Evolutionary conservation across 1,140 invertebrate genomes (phyloP), one percentile per base, ranked within the genome.

Genomic region (Drosophila pachea): DNA sequence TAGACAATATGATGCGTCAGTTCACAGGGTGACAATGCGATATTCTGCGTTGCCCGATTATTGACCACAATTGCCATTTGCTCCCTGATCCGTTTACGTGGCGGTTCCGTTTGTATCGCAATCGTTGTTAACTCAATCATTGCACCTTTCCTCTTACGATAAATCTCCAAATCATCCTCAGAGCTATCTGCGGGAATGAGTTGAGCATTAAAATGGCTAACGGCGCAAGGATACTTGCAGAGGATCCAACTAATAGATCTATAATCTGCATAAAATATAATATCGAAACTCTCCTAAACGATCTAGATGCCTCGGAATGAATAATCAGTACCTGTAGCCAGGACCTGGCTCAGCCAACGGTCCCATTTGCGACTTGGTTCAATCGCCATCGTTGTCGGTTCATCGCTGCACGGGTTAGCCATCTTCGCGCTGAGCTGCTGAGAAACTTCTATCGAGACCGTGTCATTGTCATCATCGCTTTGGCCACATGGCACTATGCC

Each of bases 31-130:
- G 68, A 1, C 8, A 7, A 12, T 7, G 2, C 29, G 7, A n/a
- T 22, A 48, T 16, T 2, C 29, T 12, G 12, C 48, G 11, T n/a
- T 45, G 32, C 0, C 8, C 14, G 4, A 16, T 5, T 5, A 8
- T 8, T 33, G 31, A 22, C 22, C 22, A 22, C 16, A 7, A 5
- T n/a, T 1, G 3, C n/a, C 12, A 43, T 0, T 0, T 43, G 7
- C 0, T 9, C 12, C 8, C 56, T 48, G 6, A 56, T 52, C 0
- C 50, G 61, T 0, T 61, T 60, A 5, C 81, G 73, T 4, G 73
- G 76, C 47, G 77, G 76, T 12, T 86, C 82, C n/a, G 81, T 86
- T 52, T 86, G 81, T 8, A 64, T 60, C n/a, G 32, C 65, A 1
- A 32, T 52, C 2, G 47, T 35, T 33, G 12, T 47, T 9, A n/a